Evolutionary conservation across 2,113 vertebrate species (phyloP), one percentile per base, ranked within the genome.

Genomic region (Rana temporaria): DNA sequence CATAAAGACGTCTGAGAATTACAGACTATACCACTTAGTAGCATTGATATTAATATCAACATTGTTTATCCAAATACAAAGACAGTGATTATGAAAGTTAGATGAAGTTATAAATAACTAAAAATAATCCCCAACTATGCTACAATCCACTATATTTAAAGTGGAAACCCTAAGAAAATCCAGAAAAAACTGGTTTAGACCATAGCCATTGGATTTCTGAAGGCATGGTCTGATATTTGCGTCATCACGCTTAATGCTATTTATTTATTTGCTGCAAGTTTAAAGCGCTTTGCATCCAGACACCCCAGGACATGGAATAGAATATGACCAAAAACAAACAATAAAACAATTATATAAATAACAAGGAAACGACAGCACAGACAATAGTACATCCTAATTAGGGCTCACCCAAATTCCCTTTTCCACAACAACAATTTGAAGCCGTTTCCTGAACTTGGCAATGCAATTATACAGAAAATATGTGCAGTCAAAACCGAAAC

Each of bases 311-410:
- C 62, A 53, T 53, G 80, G 80, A 82, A 82, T 75, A 75, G 80
- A 67, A 82, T 42, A 53, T 82, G 63, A 82, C 70, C 71, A 75
- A 82, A 82, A 82, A 82, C 80, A 82, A 82, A 82, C 80, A 82
- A 82, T 82, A 82, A 82, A 82, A 82, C 80, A 82, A 82, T 82
- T 63, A 82, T 82, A 82, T 82, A 82, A 82, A 82, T 82, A 82
- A 82, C 80, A 82, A 82, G 80, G 80, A 82, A 82, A 82, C 80
- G 80, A 67, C 80, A 38, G 71, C 71, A 82, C 48, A 75, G 80
- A 82, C 80, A 82, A 82, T 82, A 75, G 80, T 67, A 82, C 80
- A 82, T 82, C 80, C 80, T 82, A 82, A 82, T 81, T 75, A 82
- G 80, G 80, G 71, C 80, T 75, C 80, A 82, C 80, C 80, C 80